Evolutionary conservation across 2,888 invertebrate species (phyloP), one percentile per base, ranked within the genome.

Genomic region (Cerastis rubricosa): DNA sequence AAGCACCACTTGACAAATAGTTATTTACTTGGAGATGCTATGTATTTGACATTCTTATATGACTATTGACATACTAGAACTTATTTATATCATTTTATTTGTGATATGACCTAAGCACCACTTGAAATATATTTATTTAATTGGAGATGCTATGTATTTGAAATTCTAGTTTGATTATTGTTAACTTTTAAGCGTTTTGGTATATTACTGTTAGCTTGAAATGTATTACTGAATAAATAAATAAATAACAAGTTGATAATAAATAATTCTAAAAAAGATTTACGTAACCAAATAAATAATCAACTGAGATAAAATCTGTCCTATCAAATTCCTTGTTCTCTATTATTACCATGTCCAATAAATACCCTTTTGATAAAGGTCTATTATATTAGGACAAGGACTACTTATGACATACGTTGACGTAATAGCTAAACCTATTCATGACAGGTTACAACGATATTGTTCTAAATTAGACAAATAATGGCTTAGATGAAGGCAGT

Each of bases 401-500:
- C 45, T 47, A 59, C 54, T 78, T 63, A 67, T 67, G 51, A 47
- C 35, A 63, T 49, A 25, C 3, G 49, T 43, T 17, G 25, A 29
- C 14, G 54, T 40, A 35, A 45, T 78, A 54, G 14, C 67, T 67
- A 7, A 54, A 12, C 19, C 47, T 25, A 63, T 40, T 43, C 35
- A n/a, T 29, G 40, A 25, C 64, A 66, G 45, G 25, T 71, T 45
- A 71, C 51, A 72, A 61, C n/a, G 35, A 66, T 78, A 78, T 78
- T 63, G 29, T 54, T 54, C 19, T 71, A 59, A 57, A 49, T 22
- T 71, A 45, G 22, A 57, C 17, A 40, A 51, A 29, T n/a, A 61
- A 8, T 2, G n/a, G 45, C 7, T 47, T 6, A 25, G 25, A 63
- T 22, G 57, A 35, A 67, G 51, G 9, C 19, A 19, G 25, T 40